Percentiles rank a stretch among this genome's conserved stretches.
Conservation (phyloP, 2,113 vertebrate genomes). For the Myotis davidii region DNA sequence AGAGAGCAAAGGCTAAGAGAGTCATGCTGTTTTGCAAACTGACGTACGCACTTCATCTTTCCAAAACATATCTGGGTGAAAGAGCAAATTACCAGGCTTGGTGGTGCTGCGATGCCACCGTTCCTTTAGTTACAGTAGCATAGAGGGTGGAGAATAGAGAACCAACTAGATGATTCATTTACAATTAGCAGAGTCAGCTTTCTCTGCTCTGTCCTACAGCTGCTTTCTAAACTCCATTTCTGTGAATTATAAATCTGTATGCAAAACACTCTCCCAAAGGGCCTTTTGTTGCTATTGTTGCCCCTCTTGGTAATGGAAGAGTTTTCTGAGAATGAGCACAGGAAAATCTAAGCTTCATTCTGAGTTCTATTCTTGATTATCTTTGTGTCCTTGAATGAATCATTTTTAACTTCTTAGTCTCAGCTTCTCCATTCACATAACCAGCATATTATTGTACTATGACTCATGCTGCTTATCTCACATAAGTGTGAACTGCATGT, state of each 20-base stretch:
- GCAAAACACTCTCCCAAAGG: constrained; percentile 44
- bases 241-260: constrained; percentile 46
- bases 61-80: constrained; percentile 80
- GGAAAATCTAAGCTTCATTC: background rate
- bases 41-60: constrained; percentile 83
- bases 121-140: constrained; percentile 41
- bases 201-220: background rate
- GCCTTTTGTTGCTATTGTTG: background rate
- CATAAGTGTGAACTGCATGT: constrained; percentile 47
- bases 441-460: background rate
- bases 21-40: constrained; percentile 86
- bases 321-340: background rate
- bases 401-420: constrained; percentile 30
- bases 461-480: constrained; percentile 56
- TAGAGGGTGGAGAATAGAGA: constrained; percentile 6
- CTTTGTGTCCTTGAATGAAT: constrained; percentile 49
- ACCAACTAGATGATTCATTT: constrained; percentile 34
- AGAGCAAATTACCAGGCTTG: constrained; percentile 77
- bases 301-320: background rate
- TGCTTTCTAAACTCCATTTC: constrained; percentile 6
- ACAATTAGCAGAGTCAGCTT: background rate
- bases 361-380: constrained; percentile 9
- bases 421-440: constrained; percentile 24
- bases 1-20: constrained; percentile 86
- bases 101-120: constrained; percentile 68